Evolutionary conservation across 2,797 vertebrate species (phyloP), one percentile per base, ranked within the genome.

Genomic region (Coregonus sp.): DNA sequence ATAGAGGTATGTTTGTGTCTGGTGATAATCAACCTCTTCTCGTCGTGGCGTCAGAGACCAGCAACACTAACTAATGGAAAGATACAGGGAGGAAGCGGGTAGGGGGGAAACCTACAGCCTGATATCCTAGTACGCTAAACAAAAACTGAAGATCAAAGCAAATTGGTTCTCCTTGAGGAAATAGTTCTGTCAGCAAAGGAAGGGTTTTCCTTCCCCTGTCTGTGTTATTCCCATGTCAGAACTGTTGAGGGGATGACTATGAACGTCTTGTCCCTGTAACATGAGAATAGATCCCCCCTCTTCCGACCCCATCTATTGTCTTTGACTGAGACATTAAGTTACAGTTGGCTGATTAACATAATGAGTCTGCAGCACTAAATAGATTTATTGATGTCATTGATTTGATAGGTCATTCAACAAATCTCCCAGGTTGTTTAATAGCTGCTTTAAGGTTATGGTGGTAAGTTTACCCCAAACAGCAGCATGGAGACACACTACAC

Each of bases 331-430:
- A 80, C 88, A 89, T 92, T 92, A 90, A 88, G 78, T 70, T 81
- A 70, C 78, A 52, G 84, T 85, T 78, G 63, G 73, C 85, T 90
- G 89, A 92, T 91, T 92, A 91, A 92, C 92, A 89, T 77, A 91
- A 82, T 84, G 86, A 78, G 65, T 86, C 84, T 91, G 90, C 90
- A 89, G 81, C 82, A 74, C 72, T 79, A 84, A 87, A 91, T 88
- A 90, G 90, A 93, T 91, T 91, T 81, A 91, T 90, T 83, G 89
- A 84, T 88, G 86, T 91, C 87, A 89, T 89, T 88, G 89, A 90
- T 90, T 92, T 92, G 89, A 92, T 83, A 90, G 90, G 89, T 91
- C 90, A 89, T 83, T 88, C 86, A 78, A 88, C 86, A 91, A 89
- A 92, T 91, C 89, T 89, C 80, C 65, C 81, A 80, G 83, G 87